Evolutionary conservation across 2,113 vertebrate genomes (phyloP), one percentile per base, ranked within the genome.

Genomic region (Panurus biarmicus): DNA sequence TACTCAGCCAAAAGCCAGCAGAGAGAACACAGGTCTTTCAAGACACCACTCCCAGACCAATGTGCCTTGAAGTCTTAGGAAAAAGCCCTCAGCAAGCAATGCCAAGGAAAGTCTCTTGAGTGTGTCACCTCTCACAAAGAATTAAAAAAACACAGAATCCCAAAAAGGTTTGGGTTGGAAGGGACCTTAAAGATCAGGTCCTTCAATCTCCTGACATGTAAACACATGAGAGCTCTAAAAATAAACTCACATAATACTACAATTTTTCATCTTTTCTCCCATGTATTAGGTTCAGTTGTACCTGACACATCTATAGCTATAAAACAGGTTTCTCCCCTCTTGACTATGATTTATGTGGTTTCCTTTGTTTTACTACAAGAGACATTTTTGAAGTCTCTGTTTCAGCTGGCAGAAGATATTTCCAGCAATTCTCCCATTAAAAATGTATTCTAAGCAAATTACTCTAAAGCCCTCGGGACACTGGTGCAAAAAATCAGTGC

Each of bases 361-460:
- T 80, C 60, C 60, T 94, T 80, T 51, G 47, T 77, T 93, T 77
- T 44, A 36, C 19, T 47, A 77, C 29, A 85, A 79, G 17, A 21
- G 66, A 51, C 23, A 76, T 48, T 93, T 91, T 94, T 73, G 3
- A 87, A 95, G 36, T 36, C 38, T 85, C 53, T 7, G 21, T 90
- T 93, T 79, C 82, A 85, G 54, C 70, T 90, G 54, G 53, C 23
- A 1, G 42, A 80, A 90, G 40, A 4, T 11, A 67, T 61, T 95
- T 89, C 67, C 92, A 95, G 56, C 74, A 85, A 57, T 76, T 93
- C 90, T 93, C 21, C 44, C 79, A 79, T 57, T 44, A 87, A 89
- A 95, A 93, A 76, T 31, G 62, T 47, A 76, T 70, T 80, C 54
- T 76, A 90, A 76, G 90, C 75, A 88, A 91, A 87, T 70, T 54